Percentiles rank a stretch among this genome's conserved stretches.
These are phyloP conservation scores for Vireo griseus DNA, from an alignment of 2,797 vertebrate species.

Conservation along the genomic window DNA sequence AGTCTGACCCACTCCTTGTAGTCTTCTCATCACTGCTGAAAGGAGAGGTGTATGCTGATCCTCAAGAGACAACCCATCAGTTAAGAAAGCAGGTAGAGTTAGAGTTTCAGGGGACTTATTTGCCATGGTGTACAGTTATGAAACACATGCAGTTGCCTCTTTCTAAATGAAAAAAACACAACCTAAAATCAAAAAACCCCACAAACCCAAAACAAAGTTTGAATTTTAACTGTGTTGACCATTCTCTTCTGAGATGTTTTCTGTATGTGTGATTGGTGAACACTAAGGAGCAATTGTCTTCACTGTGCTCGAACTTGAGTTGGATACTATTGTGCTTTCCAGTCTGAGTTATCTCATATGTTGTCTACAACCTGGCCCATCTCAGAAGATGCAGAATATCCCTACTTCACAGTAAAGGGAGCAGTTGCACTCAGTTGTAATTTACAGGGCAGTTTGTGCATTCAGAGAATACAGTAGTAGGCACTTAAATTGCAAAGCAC, in stretches of 20 bases:
- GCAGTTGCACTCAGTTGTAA: background rate
- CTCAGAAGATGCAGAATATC: background rate
- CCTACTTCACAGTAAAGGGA: background rate
- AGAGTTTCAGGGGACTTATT: background rate
- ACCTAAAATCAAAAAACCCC: background rate
- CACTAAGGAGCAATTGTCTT: background rate
- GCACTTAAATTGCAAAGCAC: background rate
- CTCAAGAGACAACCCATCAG: background rate
- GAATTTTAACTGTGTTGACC: background rate
- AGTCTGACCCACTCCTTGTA: background rate
- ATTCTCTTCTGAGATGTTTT: background rate
- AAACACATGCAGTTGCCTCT: background rate
- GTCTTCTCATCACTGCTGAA: background rate
- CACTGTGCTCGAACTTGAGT: fast-evolving
- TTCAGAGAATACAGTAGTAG: background rate
- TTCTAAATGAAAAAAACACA: background rate
- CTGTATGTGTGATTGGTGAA: background rate
- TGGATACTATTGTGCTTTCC: background rate
- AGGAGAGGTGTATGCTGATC: background rate
- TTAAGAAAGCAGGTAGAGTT: background rate
- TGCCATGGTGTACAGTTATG: background rate
- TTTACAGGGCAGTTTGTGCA: background rate
- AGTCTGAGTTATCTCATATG: background rate
- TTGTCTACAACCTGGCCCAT: background rate
- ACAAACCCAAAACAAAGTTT: background rate